Conservation (phyloP, 1,140 invertebrate species). For the Leptoteleia sp. region DNA sequence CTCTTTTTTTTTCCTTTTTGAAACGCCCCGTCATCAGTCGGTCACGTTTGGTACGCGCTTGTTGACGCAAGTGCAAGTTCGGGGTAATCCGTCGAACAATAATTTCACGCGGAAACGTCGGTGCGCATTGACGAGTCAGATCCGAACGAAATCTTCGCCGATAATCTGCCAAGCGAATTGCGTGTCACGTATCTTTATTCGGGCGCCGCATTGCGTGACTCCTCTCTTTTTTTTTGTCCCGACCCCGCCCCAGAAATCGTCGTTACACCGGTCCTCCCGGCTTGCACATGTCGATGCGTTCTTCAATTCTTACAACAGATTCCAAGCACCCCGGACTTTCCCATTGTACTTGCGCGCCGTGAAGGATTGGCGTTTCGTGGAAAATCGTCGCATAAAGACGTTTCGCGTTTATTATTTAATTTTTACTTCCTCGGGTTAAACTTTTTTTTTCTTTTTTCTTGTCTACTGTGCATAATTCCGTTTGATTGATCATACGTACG, state of each 20-base stretch:
- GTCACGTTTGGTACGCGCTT: slow-evolving; percentile 33
- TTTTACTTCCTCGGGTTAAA: neutral
- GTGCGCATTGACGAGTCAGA: slow-evolving; percentile 38
- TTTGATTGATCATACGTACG: neutral
- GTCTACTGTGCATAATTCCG: slow-evolving; percentile 3
- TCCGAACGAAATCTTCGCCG: slow-evolving; percentile 36
- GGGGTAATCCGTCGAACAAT: slow-evolving; percentile 45
- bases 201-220: slow-evolving; percentile 50
- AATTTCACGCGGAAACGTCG: slow-evolving; percentile 55
- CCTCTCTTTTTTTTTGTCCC: slow-evolving; percentile 29
- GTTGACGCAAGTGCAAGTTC: slow-evolving; percentile 37
- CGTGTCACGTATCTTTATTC: slow-evolving; percentile 70
- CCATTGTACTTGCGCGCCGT: slow-evolving; percentile 17
- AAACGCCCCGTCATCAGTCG: neutral
- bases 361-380: slow-evolving; percentile 42
- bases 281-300: slow-evolving; percentile 55
- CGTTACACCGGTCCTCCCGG: slow-evolving; percentile 42
- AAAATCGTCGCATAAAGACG: slow-evolving; percentile 26
- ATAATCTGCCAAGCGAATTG: slow-evolving; percentile 69
- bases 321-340: slow-evolving; percentile 15
- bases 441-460: neutral
- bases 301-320: slow-evolving; percentile 43
- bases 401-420: slow-evolving; percentile 16
- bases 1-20: no score
- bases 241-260: slow-evolving; percentile 43